Percentiles rank a stretch among this genome's conserved stretches.
phyloP scores from a whole-genome alignment of 35 echinoderm and acorn worm genomes.

The Anneissia japonica region DNA sequence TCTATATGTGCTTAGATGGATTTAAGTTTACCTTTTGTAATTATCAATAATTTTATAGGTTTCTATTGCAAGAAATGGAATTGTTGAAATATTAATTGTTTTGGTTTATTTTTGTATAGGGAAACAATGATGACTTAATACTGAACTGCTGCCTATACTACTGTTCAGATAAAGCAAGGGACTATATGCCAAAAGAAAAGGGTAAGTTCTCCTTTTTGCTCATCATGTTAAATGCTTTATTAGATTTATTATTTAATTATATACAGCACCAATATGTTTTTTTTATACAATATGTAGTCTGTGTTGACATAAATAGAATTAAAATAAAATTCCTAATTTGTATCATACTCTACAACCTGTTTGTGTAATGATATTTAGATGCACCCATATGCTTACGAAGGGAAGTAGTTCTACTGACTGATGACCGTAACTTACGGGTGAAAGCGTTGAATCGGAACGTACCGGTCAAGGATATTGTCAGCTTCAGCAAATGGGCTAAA shows the following conservation, averaged over 20 bases:
- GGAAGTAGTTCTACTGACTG: slow-evolving; percentile 89
- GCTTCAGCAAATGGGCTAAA: slow-evolving; percentile 74
- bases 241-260: too few species aligned
- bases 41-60: too few species aligned
- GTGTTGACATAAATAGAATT: too few species aligned
- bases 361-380: slow-evolving; percentile 26
- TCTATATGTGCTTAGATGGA: too few species aligned
- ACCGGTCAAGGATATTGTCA: slow-evolving; percentile 63
- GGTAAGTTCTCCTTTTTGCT: slow-evolving; percentile 9
- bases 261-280: too few species aligned
- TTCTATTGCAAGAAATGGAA: too few species aligned
- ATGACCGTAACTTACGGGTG: slow-evolving; percentile 85
- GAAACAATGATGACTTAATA: slow-evolving; percentile 93
- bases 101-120: slow-evolving; percentile 59
- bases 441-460: slow-evolving; percentile 93
- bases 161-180: slow-evolving; percentile 65
- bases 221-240: not conserved
- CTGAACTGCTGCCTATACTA: slow-evolving; percentile 81
- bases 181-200: slow-evolving; percentile 82
- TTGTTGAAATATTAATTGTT: too few species aligned
- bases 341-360: too few species aligned
- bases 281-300: too few species aligned
- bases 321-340: too few species aligned
- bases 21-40: too few species aligned
- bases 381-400: slow-evolving; percentile 63